Base-by-base conservation (phyloP, 2,113 vertebrate species). In the Pomatorhinus ruficollis region DNA sequence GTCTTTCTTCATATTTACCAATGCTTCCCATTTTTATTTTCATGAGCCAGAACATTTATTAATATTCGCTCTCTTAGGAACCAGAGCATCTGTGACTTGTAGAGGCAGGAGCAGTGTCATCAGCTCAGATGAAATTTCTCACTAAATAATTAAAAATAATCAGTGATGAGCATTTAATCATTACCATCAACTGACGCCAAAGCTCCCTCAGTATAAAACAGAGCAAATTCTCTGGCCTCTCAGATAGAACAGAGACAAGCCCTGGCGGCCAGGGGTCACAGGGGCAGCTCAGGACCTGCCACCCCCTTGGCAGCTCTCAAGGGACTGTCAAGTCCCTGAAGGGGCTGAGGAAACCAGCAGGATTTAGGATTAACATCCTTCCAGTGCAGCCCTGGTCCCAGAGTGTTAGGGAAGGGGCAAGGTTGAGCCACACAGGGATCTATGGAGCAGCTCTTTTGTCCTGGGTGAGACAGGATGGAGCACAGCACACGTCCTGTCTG, bases 121-220 rank as follows among this genome's bases (percentile, higher is more conserved):
- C 53, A 91, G 65, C 39, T 83, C 52, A 52, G 57, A 61, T 28
- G 9, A 44, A 39, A 40, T 68, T 20, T 71, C 65, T 81, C 64
- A 70, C 39, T 71, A 88, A 76, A 79, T 79, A 95, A 88, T 90
- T 96, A 47, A 91, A 86, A 87, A 84, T 60, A 83, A 88, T 79
- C 35, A 79, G 39, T 57, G 52, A 68, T 76, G 65, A 93, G 25
- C 59, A 68, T 88, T 95, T 92, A 68, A 52, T 93, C 56, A 88
- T 83, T 82, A 45, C 68, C 39, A 77, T 69, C 47, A 85, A 66
- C 72, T 45, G 70, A 85, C 79, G 52, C 69, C 60, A 94, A 88
- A 95, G 39, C 27, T 19, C 85, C 61, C 47, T 66, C 27, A 31
- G 24, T 63, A 61, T 35, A 30, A 50, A 92, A 66, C 25, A 72